Evolutionary conservation across 2,797 vertebrate genomes (phyloP), one percentile per base, ranked within the genome.

Genomic region (Sylvilagus floridanus): DNA sequence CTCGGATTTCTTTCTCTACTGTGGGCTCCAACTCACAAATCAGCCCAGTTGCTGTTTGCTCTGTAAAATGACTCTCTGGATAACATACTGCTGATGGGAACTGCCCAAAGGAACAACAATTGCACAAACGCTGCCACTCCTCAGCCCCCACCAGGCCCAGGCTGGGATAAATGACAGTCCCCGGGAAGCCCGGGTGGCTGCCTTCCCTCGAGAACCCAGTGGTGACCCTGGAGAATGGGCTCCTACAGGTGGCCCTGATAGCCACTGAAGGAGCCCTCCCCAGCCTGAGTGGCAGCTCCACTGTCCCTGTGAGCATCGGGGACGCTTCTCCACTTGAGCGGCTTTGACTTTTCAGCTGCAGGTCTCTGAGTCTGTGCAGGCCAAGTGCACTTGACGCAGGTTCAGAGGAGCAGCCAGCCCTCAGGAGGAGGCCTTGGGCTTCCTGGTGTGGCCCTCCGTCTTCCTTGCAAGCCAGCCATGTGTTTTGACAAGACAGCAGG

Each of bases 11-110:
- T 35, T 50, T 69, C 69, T 52, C 71, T 7, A 0, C 7, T 5
- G 52, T 50, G 60, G 0, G 14, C 26, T 17, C n/a, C 47, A 12
- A 24, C 35, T 10, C 35, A 24, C 30, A 0, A 42, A 30, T 3
- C 0, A 71, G 75, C 35, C 71, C 16, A 0, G 71, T 94, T 96
- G 60, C 95, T 95, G 14, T 97, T 96, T 96, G 84, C 32, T 90
- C 90, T 90, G 52, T 30, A 57, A 68, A 66, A 17, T 11, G 22
- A 47, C 60, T 85, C 88, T 30, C 84, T 47, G 82, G 88, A 82
- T 68, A 7, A 79, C 28, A 16, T 62, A 35, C 26, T 47, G 52
- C 68, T 5, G 8, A 50, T 73, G 89, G 42, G 78, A 94, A 88
- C 35, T 60, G 54, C 62, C 82, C 54, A 11, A 50, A 63, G 47